Evolutionary conservation across 2,797 vertebrate species (phyloP).

Genomic region (Margarornis squamiger): DNA sequence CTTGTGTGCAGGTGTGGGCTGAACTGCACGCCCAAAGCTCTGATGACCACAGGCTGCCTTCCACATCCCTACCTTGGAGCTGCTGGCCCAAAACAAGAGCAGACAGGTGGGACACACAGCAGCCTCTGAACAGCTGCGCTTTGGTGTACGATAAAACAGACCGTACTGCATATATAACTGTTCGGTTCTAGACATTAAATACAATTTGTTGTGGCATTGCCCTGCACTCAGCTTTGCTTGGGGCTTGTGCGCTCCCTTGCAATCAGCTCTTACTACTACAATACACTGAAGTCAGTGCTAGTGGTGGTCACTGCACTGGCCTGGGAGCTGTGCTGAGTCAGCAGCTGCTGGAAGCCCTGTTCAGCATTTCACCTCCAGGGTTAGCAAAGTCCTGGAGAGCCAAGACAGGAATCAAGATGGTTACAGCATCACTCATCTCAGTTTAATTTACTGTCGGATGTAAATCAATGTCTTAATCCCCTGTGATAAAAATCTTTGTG

Average conservation of each 20-base stretch:
- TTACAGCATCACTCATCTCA: background rate
- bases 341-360: background rate
- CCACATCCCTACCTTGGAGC: background rate
- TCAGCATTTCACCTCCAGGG: background rate
- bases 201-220: background rate
- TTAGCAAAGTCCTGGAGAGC: background rate
- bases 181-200: background rate
- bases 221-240: background rate
- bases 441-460: slow-evolving; percentile 7
- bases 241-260: background rate
- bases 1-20: background rate
- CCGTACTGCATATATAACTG: background rate
- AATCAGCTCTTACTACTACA: background rate
- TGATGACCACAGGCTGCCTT: background rate
- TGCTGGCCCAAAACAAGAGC: background rate
- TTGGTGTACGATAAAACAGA: background rate
- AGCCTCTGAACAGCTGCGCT: background rate
- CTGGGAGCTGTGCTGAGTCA: background rate
- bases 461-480: background rate
- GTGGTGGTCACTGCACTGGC: background rate
- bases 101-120: background rate
- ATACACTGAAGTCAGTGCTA: background rate
- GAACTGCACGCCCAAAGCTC: background rate
- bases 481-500: background rate
- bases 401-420: background rate